Percentiles rank a stretch among this genome's conserved stretches.
Evolutionary conservation across 2,113 vertebrate genomes (phyloP).

Genomic region (Chaetura pelagica): DNA sequence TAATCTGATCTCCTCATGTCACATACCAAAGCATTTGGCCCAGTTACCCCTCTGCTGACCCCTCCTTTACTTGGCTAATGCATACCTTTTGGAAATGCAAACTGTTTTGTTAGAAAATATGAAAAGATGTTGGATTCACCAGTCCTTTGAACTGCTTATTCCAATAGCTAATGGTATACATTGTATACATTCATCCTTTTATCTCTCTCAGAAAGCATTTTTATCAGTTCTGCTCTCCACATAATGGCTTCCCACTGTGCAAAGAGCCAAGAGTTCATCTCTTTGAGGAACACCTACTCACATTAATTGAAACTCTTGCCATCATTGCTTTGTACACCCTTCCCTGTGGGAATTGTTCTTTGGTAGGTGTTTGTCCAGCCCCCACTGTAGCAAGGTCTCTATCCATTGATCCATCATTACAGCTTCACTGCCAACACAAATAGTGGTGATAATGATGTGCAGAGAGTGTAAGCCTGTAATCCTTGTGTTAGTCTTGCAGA

Average conservation of each 20-base stretch:
- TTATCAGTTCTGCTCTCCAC: not conserved
- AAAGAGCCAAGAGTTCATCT: not conserved
- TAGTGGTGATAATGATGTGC: not conserved
- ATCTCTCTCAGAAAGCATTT: constrained; percentile 11
- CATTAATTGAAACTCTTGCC: not conserved
- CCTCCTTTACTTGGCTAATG: constrained; percentile 25
- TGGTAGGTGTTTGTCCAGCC: not conserved
- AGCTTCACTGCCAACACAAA: not conserved
- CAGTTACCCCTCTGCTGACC: not conserved
- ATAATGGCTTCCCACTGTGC: not conserved
- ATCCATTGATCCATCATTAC: not conserved
- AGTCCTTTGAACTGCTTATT: constrained; percentile 17
- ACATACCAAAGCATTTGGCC: constrained; percentile 12
- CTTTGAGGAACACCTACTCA: not conserved
- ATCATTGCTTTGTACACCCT: not conserved
- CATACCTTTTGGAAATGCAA: constrained; percentile 14
- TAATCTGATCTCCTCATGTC: constrained; percentile 53
- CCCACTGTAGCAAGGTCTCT: not conserved
- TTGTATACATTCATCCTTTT: not conserved
- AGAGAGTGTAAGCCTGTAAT: not conserved
- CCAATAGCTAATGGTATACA: not conserved
- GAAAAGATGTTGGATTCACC: constrained; percentile 4
- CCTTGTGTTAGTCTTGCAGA: not conserved
- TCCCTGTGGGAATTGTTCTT: not conserved
- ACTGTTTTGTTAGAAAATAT: constrained; percentile 10